Conservation (phyloP, 2,888 invertebrate species). For the Tenthredo distinguenda region DNA sequence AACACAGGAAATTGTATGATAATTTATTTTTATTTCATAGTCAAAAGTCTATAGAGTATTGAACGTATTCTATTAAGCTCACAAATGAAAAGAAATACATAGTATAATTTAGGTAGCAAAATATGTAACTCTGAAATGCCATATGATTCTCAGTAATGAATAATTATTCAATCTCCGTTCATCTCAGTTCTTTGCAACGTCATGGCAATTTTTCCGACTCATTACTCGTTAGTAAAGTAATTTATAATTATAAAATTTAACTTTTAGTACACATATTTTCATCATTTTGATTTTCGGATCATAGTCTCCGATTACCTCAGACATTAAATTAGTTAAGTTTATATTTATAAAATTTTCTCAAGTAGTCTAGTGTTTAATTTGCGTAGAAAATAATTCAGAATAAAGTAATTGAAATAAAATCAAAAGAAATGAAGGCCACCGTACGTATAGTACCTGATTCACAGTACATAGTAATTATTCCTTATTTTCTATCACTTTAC, state of each 20-base stretch:
- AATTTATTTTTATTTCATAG: conserved; percentile 18
- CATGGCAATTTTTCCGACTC: conserved; percentile 2
- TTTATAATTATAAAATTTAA: not conserved
- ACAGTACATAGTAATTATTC: conserved; percentile 62
- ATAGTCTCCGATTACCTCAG: conserved; percentile 43
- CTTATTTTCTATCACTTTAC: not conserved
- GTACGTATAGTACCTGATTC: conserved; percentile 69
- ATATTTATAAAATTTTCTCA: not conserved
- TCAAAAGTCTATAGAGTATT: conserved; percentile 9
- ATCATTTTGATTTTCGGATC: conserved; percentile 3
- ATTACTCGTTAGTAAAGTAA: not conserved
- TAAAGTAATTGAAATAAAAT: conserved; percentile 1
- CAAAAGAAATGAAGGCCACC: conserved; percentile 51
- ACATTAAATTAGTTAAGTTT: not conserved
- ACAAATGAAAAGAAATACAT: not conserved
- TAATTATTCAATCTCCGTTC: not conserved
- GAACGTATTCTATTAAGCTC: not conserved
- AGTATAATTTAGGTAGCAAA: not conserved
- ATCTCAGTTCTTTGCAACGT: not conserved
- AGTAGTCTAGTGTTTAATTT: not conserved
- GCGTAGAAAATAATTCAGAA: not conserved
- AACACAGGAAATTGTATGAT: not conserved
- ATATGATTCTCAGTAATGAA: conserved; percentile 31
- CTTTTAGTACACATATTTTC: not conserved
- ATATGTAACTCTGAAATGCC: conserved; percentile 1